phyloP scores from a whole-genome alignment of 2,888 invertebrate species.

The Chaitophorus viminalis region DNA sequence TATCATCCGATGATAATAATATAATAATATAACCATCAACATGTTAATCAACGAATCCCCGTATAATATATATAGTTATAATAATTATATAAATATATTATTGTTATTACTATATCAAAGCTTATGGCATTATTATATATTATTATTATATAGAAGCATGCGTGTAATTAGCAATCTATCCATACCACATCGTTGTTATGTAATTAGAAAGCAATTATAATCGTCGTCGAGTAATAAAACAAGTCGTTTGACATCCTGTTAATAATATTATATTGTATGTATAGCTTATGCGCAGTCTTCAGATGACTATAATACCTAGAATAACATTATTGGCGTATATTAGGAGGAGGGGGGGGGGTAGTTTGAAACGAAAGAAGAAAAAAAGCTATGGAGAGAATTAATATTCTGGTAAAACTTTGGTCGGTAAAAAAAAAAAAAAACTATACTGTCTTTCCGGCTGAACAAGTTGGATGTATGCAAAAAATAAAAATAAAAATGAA shows the following conservation, averaged over 20 bases:
- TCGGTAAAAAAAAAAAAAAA: slow-evolving; percentile 1
- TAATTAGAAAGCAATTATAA: slow-evolving; percentile 40
- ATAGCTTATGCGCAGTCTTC: no score
- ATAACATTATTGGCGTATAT: no score
- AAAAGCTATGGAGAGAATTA: slow-evolving; percentile 4
- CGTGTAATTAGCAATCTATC: not conserved
- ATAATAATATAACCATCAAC: not conserved
- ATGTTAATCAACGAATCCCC: not conserved
- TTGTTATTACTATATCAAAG: not conserved
- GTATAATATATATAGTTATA: not conserved
- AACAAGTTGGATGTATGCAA: slow-evolving; percentile 46
- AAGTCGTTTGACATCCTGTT: slow-evolving; percentile 1
- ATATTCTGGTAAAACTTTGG: slow-evolving; percentile 53
- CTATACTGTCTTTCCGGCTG: slow-evolving; percentile 48
- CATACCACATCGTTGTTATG: not conserved
- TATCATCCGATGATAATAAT: no score
- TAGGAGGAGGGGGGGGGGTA: no score
- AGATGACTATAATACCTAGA: not conserved
- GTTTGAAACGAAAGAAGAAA: not conserved
- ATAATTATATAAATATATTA: not conserved
- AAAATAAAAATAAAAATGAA: not conserved
- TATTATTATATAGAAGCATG: no score
- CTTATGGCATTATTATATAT: no score
- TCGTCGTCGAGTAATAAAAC: not conserved
- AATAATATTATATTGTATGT: not conserved